These are phyloP conservation scores for Neodiprion virginianus DNA, from an alignment of 1,140 invertebrate genomes.

Conservation along the genomic window DNA sequence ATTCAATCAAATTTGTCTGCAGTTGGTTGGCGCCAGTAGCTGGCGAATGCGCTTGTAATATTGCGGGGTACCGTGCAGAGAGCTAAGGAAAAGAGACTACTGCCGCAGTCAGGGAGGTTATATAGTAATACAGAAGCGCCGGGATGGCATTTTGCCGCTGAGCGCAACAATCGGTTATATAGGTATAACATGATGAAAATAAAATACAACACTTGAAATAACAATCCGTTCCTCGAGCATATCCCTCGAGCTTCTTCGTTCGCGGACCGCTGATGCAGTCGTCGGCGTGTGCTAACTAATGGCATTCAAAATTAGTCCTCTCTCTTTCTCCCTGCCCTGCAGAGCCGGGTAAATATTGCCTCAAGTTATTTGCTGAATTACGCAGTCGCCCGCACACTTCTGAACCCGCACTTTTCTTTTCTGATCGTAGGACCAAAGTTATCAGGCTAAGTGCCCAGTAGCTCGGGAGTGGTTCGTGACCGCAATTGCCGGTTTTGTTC, in stretches of 20 bases:
- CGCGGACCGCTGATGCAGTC: not conserved
- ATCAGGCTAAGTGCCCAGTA: not conserved
- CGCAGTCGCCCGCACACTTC: not conserved
- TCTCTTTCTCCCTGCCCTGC: too few relatives aligned
- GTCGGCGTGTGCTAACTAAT: slow-evolving; percentile 29
- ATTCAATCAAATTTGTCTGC: slow-evolving; percentile 3
- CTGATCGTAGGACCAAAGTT: not conserved
- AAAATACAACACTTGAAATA: not conserved
- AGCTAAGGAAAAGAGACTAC: not conserved
- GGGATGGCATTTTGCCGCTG: too few relatives aligned
- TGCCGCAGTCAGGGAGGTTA: not conserved
- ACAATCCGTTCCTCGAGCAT: not conserved
- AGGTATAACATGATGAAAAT: too few relatives aligned
- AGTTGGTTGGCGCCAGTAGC: not conserved
- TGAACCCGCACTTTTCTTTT: not conserved
- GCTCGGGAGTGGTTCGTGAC: slow-evolving; percentile 15
- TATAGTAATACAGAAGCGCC: slow-evolving; percentile 11
- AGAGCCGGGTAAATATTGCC: not conserved
- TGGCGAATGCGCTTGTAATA: not conserved
- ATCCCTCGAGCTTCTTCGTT: slow-evolving; percentile 4
- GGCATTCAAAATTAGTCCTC: slow-evolving; percentile 33
- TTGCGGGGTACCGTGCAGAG: not conserved
- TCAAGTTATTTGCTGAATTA: not conserved
- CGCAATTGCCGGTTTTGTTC: slow-evolving; percentile 21
- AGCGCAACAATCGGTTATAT: too few relatives aligned